A percentile compares a stretch with the other conserved stretches of the same genome.
Conservation (phyloP, 2,888 invertebrate species). For the Drosophila vallismaia region DNA sequence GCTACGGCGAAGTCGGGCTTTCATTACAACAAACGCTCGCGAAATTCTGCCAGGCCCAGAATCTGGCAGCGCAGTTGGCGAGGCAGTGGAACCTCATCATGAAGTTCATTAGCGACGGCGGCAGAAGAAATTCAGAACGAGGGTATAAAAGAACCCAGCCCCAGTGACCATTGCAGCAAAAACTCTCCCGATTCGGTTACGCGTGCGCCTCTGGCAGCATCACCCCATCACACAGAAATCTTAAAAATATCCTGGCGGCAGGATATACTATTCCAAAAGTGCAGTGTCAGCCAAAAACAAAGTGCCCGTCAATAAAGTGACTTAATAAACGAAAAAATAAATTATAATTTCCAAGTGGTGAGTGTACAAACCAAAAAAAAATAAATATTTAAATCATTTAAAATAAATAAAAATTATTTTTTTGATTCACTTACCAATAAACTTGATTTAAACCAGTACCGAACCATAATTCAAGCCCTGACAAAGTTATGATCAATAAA, state of each 20-base stretch:
- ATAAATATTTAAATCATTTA: not conserved
- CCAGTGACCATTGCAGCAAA: slow-evolving; percentile 71
- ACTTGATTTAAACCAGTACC: slow-evolving; percentile 36
- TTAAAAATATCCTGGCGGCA: slow-evolving; percentile 56
- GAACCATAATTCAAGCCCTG: slow-evolving; percentile 23
- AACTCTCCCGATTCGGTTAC: slow-evolving; percentile 72
- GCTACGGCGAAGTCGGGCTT: slow-evolving; percentile 34
- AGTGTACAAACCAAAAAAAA: slow-evolving; percentile 7
- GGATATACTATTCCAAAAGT: slow-evolving; percentile 43
- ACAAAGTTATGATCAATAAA: slow-evolving; percentile 35
- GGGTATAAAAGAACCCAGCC: slow-evolving; percentile 83
- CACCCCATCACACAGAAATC: slow-evolving; percentile 30
- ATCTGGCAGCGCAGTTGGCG: slow-evolving; percentile 48
- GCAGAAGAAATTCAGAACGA: slow-evolving; percentile 76
- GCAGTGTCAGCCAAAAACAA: slow-evolving; percentile 13
- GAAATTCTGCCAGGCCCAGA: slow-evolving; percentile 54
- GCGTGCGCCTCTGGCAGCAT: slow-evolving; percentile 72
- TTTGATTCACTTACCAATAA: slow-evolving; percentile 30
- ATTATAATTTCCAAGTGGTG: slow-evolving; percentile 22
- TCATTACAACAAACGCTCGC: slow-evolving; percentile 57
- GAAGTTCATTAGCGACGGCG: slow-evolving; percentile 48
- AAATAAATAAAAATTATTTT: slow-evolving; percentile 8
- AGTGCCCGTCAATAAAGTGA: slow-evolving; percentile 10
- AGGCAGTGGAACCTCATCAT: slow-evolving; percentile 60
- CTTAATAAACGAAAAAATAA: slow-evolving; percentile 5